Evolutionary conservation across 2,888 invertebrate species (phyloP).

Genomic region (Geophilus truncorum): DNA sequence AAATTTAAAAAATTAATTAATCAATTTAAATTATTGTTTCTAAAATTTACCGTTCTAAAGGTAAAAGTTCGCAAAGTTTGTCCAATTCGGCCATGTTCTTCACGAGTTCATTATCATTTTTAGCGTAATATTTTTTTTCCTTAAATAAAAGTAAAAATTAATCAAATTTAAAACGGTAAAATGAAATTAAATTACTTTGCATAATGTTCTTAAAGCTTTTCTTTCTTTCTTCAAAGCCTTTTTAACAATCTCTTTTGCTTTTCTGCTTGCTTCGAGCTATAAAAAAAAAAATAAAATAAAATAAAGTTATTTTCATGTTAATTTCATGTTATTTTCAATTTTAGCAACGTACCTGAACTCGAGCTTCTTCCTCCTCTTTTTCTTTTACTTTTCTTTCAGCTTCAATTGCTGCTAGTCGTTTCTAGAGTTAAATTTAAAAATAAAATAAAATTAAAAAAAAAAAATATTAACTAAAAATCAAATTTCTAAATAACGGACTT

Average conservation of each 20-base stretch:
- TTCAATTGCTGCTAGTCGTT: constrained; percentile 51
- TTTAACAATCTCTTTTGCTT: constrained; percentile 78
- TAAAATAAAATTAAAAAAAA: neutral
- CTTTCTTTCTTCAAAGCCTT: constrained; percentile 81
- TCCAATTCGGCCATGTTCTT: constrained; percentile 86
- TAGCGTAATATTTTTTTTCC: constrained; percentile 72
- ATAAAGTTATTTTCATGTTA: neutral
- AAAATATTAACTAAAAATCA: too few species aligned
- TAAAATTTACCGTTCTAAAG: constrained; percentile 41
- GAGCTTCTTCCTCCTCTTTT: constrained; percentile 57
- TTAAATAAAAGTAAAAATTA: constrained; percentile 39
- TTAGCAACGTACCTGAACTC: constrained; percentile 45
- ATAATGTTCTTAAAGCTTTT: constrained; percentile 70
- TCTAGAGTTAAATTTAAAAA: constrained; percentile 36
- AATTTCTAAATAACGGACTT: too few species aligned
- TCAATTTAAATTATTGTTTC: constrained; percentile 33
- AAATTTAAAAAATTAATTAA: constrained; percentile 32
- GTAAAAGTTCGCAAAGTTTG: constrained; percentile 75
- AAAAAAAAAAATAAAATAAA: constrained; percentile 10
- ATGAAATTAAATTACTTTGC: constrained; percentile 53
- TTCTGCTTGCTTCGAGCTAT: constrained; percentile 71
- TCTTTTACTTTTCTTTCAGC: constrained; percentile 61
- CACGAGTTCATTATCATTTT: constrained; percentile 66
- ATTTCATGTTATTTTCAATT: too few species aligned
- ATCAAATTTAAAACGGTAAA: neutral